These are phyloP conservation scores for Anorthoa munda DNA, from an alignment of 2,888 invertebrate species.

Conservation along the genomic window DNA sequence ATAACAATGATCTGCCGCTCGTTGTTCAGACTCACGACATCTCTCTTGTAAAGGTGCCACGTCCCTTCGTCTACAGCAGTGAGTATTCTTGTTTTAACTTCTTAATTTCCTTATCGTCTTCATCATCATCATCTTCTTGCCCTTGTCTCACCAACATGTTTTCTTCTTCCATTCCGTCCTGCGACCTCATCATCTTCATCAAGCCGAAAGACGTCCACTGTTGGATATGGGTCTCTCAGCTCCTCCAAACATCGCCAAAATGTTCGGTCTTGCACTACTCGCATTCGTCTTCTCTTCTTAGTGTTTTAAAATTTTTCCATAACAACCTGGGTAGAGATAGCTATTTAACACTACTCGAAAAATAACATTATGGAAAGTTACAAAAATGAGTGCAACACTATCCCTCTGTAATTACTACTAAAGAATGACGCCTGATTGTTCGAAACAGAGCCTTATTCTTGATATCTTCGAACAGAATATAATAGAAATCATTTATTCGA, in stretches of 20 bases:
- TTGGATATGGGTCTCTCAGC: background rate
- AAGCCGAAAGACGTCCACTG: background rate
- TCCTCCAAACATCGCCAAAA: background rate
- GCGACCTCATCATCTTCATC: background rate
- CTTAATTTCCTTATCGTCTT: background rate
- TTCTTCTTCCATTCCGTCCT: background rate
- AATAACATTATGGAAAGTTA: background rate
- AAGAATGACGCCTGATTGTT: background rate
- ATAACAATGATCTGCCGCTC: constrained; percentile 67
- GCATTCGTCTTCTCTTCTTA: background rate
- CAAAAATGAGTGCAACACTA: background rate
- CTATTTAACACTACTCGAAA: background rate
- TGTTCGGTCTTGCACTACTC: background rate
- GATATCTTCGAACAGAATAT: background rate
- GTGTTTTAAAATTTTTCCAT: no score
- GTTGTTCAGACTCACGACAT: constrained; percentile 84
- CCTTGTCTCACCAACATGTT: no score
- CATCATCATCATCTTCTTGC: background rate
- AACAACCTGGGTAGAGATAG: no score
- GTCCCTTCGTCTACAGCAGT: constrained; percentile 75
- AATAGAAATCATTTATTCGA: no score
- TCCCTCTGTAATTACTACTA: background rate
- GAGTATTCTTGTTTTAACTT: constrained; percentile 51
- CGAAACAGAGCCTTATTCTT: background rate
- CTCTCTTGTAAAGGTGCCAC: constrained; percentile 73